Conservation (phyloP, 2,888 invertebrate genomes). For the Microplitis manilae region DNA sequence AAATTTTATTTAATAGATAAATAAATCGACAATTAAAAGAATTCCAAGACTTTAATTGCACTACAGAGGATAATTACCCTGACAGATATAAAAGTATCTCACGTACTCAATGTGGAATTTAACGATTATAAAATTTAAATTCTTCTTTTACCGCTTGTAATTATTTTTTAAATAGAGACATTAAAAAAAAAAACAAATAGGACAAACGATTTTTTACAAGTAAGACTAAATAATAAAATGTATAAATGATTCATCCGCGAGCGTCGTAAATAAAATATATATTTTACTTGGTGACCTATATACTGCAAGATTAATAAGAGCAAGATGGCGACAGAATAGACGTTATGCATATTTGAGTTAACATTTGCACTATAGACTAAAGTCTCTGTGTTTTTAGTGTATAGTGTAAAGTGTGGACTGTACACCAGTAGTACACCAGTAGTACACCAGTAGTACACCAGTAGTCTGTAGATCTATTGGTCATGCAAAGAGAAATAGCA, state of each 20-base stretch:
- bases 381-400: not conserved
- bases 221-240: not conserved
- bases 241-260: not conserved
- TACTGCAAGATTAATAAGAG: not conserved
- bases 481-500: slow-evolving; percentile 1
- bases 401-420: not conserved
- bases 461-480: not conserved
- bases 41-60: not conserved
- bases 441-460: too few relatives aligned
- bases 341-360: not conserved
- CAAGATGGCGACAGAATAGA: not conserved
- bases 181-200: not conserved
- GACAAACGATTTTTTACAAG: not conserved
- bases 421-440: too few relatives aligned
- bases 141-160: not conserved
- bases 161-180: not conserved
- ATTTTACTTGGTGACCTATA: not conserved
- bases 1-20: not conserved
- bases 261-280: not conserved
- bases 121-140: not conserved
- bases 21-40: not conserved
- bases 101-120: not conserved
- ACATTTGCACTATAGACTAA: not conserved
- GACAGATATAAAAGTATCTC: not conserved
- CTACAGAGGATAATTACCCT: not conserved